Evolutionary conservation across 2,797 vertebrate species (phyloP), one percentile per base, ranked within the genome.

Genomic region (Euthynnus affinis): DNA sequence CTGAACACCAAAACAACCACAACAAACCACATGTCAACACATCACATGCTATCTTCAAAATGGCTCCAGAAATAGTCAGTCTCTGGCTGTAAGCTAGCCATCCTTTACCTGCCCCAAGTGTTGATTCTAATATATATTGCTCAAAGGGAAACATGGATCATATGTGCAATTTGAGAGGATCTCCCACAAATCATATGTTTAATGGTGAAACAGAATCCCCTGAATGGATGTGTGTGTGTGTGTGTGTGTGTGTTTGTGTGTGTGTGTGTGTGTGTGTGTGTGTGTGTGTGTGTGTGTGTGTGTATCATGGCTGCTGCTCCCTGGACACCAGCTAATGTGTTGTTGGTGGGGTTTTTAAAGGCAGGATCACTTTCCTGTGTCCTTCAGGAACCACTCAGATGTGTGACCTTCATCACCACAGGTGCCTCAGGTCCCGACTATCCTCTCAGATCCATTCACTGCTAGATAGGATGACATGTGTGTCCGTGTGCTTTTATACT

Each of bases 281-380:
- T n/a, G n/a, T n/a, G n/a, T n/a, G n/a, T n/a, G n/a, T n/a, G n/a
- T n/a, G n/a, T n/a, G n/a, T n/a, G n/a, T n/a, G n/a, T n/a, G n/a
- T n/a, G n/a, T n/a, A n/a, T 70, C 42, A 34, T 65, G 63, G 69
- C 61, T 71, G 80, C 66, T 70, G 46, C 73, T 89, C 85, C 76
- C 87, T 71, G 59, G 84, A 65, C 71, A 22, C 68, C 17, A 29
- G 71, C 84, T 90, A 89, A 88, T 87, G 80, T 83, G 78, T 83
- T 85, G 78, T 83, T 69, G 74, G 78, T 60, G 69, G 78, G 74
- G 60, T 81, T 81, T 90, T 89, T 86, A 86, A 88, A 88, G 83
- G 76, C 53, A 70, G 89, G 80, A 91, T 90, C 84, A 79, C 87
- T 91, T 90, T 86, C 60, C 78, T 1, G 8, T 66, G 85, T 84